Base-by-base conservation (phyloP, 2,888 invertebrate species). In the Selenia dentaria region DNA sequence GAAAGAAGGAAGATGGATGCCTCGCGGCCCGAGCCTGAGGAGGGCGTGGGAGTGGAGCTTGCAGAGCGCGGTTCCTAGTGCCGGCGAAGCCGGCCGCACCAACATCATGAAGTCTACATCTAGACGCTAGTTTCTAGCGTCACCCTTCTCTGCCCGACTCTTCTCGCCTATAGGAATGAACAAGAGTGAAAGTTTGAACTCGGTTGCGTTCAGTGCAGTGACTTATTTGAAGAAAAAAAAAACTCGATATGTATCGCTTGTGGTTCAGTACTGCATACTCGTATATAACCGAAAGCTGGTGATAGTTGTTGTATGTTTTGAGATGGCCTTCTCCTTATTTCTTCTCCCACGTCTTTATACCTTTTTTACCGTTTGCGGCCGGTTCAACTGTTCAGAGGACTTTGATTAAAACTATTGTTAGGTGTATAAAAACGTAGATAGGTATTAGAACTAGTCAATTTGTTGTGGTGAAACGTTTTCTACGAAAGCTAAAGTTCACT, bases 1-100 rank as follows among this genome's bases (percentile, higher is more conserved):
- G 93, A 93, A 71, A 83, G 93, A 55, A 79, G 93, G 54, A 92
- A 92, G 69, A 83, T 92, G 34, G 93, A 93, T 49, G 81, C 91
- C 18, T 44, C 69, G n/a, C 72, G 75, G 49, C 76, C 82, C 3
- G 86, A 83, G 48, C 60, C 74, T 27, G 83, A 79, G 24, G 86
- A 86, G 13, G 70, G 68, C 24, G 85, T 88, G 14, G 70, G 68
- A 22, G 85, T 89, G 52, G 90, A 90, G 65, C 70, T 90, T 48
- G 68, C 82, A 27, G 90, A 89, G 64, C 77, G 82, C 51, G 83
- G 82, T 47, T 89, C 90, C 87, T 90, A 90, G 89, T 88, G 82
- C 87, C 77, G 89, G 89, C 87, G 80, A 63, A 77, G 87, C 89
- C 90, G 90, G 88, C 88, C 85, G 88, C 90, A 83, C 49, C 85